A percentile compares a stretch with the other conserved stretches of the same genome.
Evolutionary conservation across 2,797 vertebrate species (phyloP).

Genomic region (Silurus aristotelis): DNA sequence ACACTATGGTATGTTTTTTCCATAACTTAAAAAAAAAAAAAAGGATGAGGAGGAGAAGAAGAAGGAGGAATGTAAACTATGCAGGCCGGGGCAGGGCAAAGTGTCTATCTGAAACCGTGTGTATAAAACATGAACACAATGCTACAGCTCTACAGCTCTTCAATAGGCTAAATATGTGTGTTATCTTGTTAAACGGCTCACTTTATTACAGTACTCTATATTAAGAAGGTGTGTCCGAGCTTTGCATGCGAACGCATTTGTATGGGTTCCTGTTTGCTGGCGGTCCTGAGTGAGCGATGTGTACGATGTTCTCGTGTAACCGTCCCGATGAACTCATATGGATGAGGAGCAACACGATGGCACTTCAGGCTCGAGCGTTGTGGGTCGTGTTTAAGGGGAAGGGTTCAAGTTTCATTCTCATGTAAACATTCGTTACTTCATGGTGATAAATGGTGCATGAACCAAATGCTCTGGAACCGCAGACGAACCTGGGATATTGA

Average conservation of each 20-base stretch:
- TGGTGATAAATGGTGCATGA: constrained; percentile 80
- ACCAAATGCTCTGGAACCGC: constrained; percentile 62
- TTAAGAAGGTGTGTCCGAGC: constrained; percentile 44
- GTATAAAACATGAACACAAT: neutral
- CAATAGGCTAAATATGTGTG: constrained; percentile 19
- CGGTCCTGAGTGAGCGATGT: constrained; percentile 22
- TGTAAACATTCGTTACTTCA: constrained; percentile 62
- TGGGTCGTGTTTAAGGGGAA: constrained; percentile 1
- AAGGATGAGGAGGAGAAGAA: too few species aligned
- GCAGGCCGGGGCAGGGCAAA: constrained; percentile 40
- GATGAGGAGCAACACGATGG: constrained; percentile 30
- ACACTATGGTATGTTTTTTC: neutral
- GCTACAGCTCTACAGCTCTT: constrained; percentile 39
- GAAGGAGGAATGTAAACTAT: constrained; percentile 24
- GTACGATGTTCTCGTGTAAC: constrained; percentile 33
- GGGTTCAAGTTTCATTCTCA: constrained; percentile 30
- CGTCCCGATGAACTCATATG: constrained; percentile 15
- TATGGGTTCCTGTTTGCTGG: constrained; percentile 30
- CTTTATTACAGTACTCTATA: constrained; percentile 36
- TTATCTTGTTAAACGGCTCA: constrained; percentile 38
- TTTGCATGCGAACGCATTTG: constrained; percentile 52
- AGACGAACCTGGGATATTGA: constrained; percentile 36
- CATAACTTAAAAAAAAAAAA: neutral
- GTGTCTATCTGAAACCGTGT: constrained; percentile 35
- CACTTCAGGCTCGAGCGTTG: constrained; percentile 3